Evolutionary conservation across 2,797 vertebrate species (phyloP), one percentile per base, ranked within the genome.

Genomic region (Emys orbicularis): DNA sequence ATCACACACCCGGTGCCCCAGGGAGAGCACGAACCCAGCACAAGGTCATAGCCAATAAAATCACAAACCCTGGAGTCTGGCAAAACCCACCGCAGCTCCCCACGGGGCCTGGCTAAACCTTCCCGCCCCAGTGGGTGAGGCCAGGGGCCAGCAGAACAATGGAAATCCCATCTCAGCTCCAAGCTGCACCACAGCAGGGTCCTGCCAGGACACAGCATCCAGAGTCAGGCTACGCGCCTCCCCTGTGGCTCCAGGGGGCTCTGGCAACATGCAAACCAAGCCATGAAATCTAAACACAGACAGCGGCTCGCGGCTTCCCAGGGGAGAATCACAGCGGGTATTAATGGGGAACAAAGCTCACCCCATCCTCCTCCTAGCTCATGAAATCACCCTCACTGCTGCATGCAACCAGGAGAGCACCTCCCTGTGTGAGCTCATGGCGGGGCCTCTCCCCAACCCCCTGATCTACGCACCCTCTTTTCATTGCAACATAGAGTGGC

Each of bases 311-410:
- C 37, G 77, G 52, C 87, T 79, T 79, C 90, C 89, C 91, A 12
- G 29, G 44, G 56, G 81, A 27, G 27, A 3, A 13, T 89, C 85
- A 6, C 81, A 27, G 80, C 11, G 2, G 72, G 29, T 76, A n/a
- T n/a, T 68, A 84, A 74, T 0, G 5, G 89, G 74, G 49, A 74
- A 81, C 44, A 27, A 84, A 95, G 65, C 47, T 74, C 76, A 37
- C 76, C 18, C 83, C 34, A 83, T 57, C 21, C 52, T 19, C 54
- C 83, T 57, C 80, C 82, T 16, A 86, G 81, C 79, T 91, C 65
- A 79, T 0, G 2, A 0, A 5, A 88, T 81, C 81, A 44, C 6
- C 0, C 1, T 31, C 44, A 29, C 34, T 0, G 0, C 68, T 29
- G 79, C 76, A 13, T 10, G 34, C 82, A 8, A 68, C 44, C 1